Evolutionary conservation across 2,797 vertebrate genomes (phyloP).

Genomic region (Eutrigla gurnardus): DNA sequence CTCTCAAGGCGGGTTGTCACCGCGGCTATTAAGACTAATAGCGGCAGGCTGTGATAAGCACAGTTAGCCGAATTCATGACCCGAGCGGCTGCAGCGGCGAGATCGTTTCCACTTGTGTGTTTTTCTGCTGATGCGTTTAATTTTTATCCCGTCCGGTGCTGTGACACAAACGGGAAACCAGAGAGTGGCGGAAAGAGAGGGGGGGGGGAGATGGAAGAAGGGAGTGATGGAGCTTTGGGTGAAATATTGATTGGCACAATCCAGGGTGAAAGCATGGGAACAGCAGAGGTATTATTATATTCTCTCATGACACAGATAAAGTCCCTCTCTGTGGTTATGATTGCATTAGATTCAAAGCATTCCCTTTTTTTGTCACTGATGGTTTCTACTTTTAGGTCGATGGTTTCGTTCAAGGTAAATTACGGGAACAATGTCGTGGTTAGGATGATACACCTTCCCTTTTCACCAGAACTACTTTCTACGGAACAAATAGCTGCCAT

Average conservation of each 20-base stretch:
- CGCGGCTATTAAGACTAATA: slow-evolving; percentile 79
- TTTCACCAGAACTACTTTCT: not conserved
- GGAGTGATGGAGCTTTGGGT: slow-evolving; percentile 61
- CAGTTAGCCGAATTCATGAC: slow-evolving; percentile 81
- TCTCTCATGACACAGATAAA: slow-evolving; percentile 32
- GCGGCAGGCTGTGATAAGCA: slow-evolving; percentile 70
- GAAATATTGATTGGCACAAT: slow-evolving; percentile 66
- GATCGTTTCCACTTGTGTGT: slow-evolving; percentile 81
- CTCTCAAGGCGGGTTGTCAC: slow-evolving; percentile 65
- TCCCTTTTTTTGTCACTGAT: not conserved
- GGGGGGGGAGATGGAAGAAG: slow-evolving; percentile 50
- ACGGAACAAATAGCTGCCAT: not conserved
- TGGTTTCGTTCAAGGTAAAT: slow-evolving; percentile 12
- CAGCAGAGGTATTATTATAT: slow-evolving; percentile 30
- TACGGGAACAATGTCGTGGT: not conserved
- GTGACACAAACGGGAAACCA: slow-evolving; percentile 61
- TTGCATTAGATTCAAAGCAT: slow-evolving; percentile 14
- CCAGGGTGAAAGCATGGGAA: slow-evolving; percentile 51
- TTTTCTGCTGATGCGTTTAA: slow-evolving; percentile 81
- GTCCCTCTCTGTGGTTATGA: slow-evolving; percentile 17
- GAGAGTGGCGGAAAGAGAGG: slow-evolving; percentile 54
- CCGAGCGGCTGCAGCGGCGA: slow-evolving; percentile 58
- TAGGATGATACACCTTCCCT: not conserved
- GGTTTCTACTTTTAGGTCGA: not conserved
- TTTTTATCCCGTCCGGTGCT: slow-evolving; percentile 72